Evolutionary conservation across 2,113 vertebrate species (phyloP).

Genomic region (Indicator indicator): DNA sequence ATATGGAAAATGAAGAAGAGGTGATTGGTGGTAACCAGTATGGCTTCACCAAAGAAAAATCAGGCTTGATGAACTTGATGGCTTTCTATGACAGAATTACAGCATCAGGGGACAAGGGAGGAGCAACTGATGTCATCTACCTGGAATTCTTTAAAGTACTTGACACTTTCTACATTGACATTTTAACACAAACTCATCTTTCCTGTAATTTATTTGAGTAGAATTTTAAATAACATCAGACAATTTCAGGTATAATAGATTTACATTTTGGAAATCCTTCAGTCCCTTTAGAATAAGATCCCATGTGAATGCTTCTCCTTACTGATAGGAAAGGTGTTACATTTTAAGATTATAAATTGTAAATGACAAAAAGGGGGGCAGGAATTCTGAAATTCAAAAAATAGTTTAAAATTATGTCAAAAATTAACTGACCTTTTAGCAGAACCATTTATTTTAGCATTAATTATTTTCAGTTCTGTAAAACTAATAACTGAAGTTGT

Average conservation of each 20-base stretch:
- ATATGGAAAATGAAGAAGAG: no score
- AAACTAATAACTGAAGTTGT: background rate
- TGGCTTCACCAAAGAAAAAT: background rate
- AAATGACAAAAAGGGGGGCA: background rate
- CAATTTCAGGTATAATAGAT: background rate
- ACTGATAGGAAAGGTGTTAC: accelerated
- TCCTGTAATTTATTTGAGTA: background rate
- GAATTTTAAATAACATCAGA: background rate
- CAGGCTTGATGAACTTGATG: background rate
- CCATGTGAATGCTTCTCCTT: background rate
- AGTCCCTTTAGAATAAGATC: background rate
- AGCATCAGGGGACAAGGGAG: no score
- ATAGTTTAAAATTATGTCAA: background rate
- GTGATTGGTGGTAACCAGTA: no score
- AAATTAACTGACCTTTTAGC: background rate
- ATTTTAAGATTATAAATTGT: background rate
- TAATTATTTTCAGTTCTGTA: background rate
- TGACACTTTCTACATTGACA: background rate
- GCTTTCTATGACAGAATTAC: no score
- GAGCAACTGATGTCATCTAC: no score
- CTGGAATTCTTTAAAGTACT: no score
- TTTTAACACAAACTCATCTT: background rate
- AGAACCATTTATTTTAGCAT: background rate
- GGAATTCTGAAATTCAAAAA: background rate
- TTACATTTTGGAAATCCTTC: background rate